phyloP scores from a whole-genome alignment of 2,797 vertebrate species.

The Epinephelus awoara region DNA sequence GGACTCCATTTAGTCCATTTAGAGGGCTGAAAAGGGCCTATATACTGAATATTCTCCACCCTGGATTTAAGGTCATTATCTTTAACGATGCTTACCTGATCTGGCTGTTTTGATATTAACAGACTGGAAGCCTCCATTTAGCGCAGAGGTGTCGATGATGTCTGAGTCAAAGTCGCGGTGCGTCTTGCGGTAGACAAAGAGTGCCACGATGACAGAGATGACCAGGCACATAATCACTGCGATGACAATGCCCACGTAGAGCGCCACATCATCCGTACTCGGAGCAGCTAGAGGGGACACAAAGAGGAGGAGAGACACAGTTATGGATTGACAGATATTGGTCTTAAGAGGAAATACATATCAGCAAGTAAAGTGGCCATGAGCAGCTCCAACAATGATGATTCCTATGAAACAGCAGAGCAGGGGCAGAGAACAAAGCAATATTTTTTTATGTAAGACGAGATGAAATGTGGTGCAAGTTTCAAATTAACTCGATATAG shows the following conservation, averaged over 20 bases:
- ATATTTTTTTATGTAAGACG: not conserved
- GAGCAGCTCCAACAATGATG: conserved; percentile 13
- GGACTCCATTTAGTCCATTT: too few relatives aligned
- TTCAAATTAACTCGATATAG: not conserved
- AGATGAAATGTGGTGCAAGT: not conserved
- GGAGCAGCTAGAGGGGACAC: conserved; percentile 87
- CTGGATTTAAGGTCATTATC: not conserved
- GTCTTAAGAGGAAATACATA: not conserved
- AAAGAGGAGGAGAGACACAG: conserved; percentile 15
- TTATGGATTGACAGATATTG: not conserved
- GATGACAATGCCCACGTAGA: conserved; percentile 94
- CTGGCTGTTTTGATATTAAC: conserved; percentile 96
- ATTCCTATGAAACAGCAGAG: not conserved
- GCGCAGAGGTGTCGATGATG: conserved; percentile 94
- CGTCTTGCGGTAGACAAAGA: conserved; percentile 96
- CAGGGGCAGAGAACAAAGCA: not conserved
- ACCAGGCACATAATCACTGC: conserved; percentile 95
- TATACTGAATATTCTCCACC: not conserved
- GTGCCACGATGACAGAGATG: conserved; percentile 91
- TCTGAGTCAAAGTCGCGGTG: conserved; percentile 95
- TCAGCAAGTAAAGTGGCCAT: conserved; percentile 21
- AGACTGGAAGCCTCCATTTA: conserved; percentile 95
- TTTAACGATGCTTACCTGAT: conserved; percentile 86
- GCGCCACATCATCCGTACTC: conserved; percentile 92
- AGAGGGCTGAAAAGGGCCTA: too few relatives aligned